Conservation (phyloP, 2,888 invertebrate species). For the Andrena minutula region DNA sequence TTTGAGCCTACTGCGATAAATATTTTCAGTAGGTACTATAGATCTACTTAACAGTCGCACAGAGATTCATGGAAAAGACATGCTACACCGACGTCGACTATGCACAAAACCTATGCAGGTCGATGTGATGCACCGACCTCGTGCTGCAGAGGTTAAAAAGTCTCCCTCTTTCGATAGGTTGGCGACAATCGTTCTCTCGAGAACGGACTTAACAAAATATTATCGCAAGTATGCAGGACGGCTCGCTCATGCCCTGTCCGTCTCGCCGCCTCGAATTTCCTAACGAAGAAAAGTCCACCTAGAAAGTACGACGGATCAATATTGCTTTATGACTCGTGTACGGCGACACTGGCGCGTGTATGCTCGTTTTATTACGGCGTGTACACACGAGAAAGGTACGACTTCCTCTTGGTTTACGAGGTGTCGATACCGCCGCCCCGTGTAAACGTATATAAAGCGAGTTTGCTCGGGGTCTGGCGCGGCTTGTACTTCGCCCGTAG, state of each 20-base stretch:
- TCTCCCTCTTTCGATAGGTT: neutral
- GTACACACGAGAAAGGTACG: conserved; percentile 63
- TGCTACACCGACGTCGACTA: neutral
- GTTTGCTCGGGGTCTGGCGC: conserved; percentile 62
- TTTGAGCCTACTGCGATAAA: no score
- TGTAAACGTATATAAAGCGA: conserved; percentile 68
- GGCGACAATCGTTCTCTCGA: neutral
- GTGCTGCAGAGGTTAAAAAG: neutral
- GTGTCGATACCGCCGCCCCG: conserved; percentile 70
- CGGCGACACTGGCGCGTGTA: conserved; percentile 57
- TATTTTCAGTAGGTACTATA: no score
- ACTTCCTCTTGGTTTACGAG: conserved; percentile 74
- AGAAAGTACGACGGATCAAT: conserved; percentile 59
- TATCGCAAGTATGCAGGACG: neutral
- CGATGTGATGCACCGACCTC: no score
- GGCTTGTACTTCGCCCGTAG: conserved; percentile 3
- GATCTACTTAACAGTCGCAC: no score
- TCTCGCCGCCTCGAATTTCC: conserved; percentile 32
- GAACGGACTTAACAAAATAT: conserved; percentile 16
- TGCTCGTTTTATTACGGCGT: conserved; percentile 69
- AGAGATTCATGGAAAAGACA: no score
- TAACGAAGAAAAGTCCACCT: conserved; percentile 50
- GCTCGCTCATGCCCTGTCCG: neutral
- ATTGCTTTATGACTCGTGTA: conserved; percentile 56
- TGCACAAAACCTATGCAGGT: neutral